A percentile compares a stretch with the other conserved stretches of the same genome.
Conservation (phyloP, 2,797 vertebrate species). For the Hippoglossus hippoglossus region DNA sequence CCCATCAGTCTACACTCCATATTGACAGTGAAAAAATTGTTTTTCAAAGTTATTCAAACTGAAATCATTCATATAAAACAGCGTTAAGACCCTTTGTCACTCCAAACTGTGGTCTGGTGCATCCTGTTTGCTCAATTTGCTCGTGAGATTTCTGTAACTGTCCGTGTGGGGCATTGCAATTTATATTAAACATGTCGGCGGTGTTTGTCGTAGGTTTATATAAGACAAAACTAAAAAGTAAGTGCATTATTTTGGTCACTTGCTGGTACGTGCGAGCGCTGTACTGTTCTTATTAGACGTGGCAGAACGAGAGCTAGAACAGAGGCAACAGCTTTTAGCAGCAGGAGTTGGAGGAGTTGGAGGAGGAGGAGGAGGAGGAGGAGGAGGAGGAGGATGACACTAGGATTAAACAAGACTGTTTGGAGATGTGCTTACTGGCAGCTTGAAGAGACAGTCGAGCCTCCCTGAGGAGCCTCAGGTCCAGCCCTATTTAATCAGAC, state of each 20-base stretch:
- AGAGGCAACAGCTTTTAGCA: background rate
- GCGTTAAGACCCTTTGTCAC: too few species aligned
- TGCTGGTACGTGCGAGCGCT: background rate
- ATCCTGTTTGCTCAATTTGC: too few species aligned
- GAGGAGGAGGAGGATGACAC: constrained; percentile 1
- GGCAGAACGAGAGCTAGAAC: background rate
- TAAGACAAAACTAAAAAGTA: background rate
- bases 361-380: too few species aligned
- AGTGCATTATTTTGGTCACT: background rate
- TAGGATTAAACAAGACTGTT: constrained; percentile 3
- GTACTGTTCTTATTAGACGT: background rate
- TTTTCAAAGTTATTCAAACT: too few species aligned
- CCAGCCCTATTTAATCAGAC: constrained; percentile 10
- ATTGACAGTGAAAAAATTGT: too few species aligned
- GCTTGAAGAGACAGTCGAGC: background rate
- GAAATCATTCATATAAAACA: too few species aligned
- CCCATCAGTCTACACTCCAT: too few species aligned
- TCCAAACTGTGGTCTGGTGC: too few species aligned
- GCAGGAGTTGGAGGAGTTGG: background rate
- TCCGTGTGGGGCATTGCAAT: background rate
- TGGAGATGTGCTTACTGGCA: constrained; percentile 5
- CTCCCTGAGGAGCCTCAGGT: constrained; percentile 2
- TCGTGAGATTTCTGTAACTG: too few species aligned
- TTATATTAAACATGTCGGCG: background rate
- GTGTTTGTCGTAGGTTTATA: background rate